Percentiles rank a stretch among this genome's conserved stretches.
Conservation (phyloP, 2,888 invertebrate species). For the Stenoptilia bipunctidactyla region DNA sequence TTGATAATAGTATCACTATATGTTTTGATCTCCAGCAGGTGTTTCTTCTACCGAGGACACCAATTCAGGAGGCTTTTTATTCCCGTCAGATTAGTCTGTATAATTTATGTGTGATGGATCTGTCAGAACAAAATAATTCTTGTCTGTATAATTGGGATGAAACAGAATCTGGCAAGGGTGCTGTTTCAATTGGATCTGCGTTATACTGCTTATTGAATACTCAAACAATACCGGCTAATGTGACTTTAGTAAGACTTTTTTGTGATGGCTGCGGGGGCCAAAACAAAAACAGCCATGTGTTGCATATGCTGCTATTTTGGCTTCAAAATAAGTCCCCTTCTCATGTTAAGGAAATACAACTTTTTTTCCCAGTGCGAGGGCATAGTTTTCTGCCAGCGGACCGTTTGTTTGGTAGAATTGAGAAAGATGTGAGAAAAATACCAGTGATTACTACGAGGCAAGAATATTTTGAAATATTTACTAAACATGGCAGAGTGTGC, state of each 20-base stretch:
- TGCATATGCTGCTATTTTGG: conserved; percentile 8
- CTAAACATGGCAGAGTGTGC: conserved; percentile 2
- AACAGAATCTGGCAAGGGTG: conserved; percentile 4
- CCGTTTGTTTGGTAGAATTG: conserved; percentile 10
- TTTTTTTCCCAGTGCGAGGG: conserved; percentile 13
- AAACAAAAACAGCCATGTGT: conserved; percentile 7
- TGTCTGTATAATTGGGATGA: conserved; percentile 3
- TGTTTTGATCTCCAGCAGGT: conserved; percentile 2
- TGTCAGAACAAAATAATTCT: conserved; percentile 1
- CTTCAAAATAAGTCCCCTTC: conserved; percentile 5
- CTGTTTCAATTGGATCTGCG: conserved; percentile 5
- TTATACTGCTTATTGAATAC: conserved; percentile 1
- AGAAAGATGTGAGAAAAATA: conserved; percentile 13
- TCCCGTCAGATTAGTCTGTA: conserved; percentile 1
- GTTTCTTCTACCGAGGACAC: no score
- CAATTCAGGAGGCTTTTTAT: conserved; percentile 5
- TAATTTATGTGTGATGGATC: conserved; percentile 3
- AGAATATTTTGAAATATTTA: conserved; percentile 6
- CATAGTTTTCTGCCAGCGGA: conserved; percentile 16
- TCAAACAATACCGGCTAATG: neutral
- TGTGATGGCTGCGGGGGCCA: conserved; percentile 10
- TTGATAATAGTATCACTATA: neutral
- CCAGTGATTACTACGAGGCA: conserved; percentile 8
- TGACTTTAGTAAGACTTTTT: conserved; percentile 4
- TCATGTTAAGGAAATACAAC: conserved; percentile 5